Conservation (phyloP, 2,113 vertebrate species). For the Sphaerodactylus townsendi region DNA sequence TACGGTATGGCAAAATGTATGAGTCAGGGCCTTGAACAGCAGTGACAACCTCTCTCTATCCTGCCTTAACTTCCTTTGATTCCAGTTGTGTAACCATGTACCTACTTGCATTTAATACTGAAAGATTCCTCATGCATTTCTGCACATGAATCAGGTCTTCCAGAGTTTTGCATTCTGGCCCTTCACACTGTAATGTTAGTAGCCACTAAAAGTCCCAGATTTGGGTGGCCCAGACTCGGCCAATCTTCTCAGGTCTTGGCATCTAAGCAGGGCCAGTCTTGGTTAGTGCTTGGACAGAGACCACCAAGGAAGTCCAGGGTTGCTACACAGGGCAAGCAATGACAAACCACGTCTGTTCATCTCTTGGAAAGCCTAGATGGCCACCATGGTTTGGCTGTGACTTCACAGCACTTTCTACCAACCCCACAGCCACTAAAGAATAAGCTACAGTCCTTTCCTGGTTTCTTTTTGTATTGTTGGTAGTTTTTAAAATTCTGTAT, state of each 20-base stretch:
- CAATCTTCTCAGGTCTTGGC: too few relatives aligned
- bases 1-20: background rate
- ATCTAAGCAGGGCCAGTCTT: too few relatives aligned
- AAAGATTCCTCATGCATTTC: slow-evolving; percentile 56
- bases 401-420: too few relatives aligned
- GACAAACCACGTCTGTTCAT: too few relatives aligned
- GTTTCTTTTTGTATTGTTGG: slow-evolving; percentile 26
- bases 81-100: background rate
- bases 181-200: background rate
- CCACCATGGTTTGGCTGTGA: too few relatives aligned
- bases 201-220: background rate
- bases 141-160: slow-evolving; percentile 56
- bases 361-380: too few relatives aligned
- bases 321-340: too few relatives aligned
- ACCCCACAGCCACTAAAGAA: slow-evolving; percentile 13
- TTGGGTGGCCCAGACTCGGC: too few relatives aligned
- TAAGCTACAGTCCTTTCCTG: slow-evolving; percentile 18
- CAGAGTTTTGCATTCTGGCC: slow-evolving; percentile 44
- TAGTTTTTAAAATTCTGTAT: slow-evolving; percentile 12
- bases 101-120: slow-evolving; percentile 25
- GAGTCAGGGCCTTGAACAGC: background rate
- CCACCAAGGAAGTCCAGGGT: too few relatives aligned
- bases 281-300: too few relatives aligned
- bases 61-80: background rate
- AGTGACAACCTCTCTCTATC: background rate